Evolutionary conservation across 2,113 vertebrate genomes (phyloP).

Genomic region (Coptodon rendalli): DNA sequence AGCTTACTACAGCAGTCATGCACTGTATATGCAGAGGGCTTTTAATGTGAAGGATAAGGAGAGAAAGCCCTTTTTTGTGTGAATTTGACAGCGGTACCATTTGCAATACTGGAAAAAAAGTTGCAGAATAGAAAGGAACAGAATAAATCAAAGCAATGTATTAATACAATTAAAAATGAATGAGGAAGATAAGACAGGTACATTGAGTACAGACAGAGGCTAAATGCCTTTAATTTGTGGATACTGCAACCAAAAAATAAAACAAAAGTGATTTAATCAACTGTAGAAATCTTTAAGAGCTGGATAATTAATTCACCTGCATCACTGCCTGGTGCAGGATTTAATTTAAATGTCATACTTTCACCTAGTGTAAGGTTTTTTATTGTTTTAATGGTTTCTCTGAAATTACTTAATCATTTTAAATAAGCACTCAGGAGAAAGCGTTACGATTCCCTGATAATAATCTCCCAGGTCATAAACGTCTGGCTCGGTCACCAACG

Average conservation of each 20-base stretch:
- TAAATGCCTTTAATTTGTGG: neutral
- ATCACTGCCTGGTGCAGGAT: neutral
- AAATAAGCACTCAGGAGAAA: neutral
- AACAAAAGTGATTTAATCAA: neutral
- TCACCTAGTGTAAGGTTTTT: neutral
- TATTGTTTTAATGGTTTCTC: neutral
- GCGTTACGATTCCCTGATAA: fast-evolving
- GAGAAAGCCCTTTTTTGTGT: neutral
- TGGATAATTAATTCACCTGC: neutral
- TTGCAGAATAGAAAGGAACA: neutral
- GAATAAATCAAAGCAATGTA: neutral
- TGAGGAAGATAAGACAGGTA: neutral
- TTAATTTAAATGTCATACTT: fast-evolving
- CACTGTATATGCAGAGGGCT: neutral
- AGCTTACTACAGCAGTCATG: neutral
- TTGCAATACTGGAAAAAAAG: neutral
- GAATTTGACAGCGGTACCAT: fast-evolving
- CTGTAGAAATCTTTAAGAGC: neutral
- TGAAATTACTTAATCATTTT: neutral
- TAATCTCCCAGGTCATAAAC: neutral
- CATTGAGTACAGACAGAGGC: neutral
- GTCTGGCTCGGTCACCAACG: neutral
- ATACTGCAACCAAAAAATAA: fast-evolving
- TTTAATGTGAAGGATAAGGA: neutral
- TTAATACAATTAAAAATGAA: fast-evolving